Evolutionary conservation across 2,888 invertebrate species (phyloP).

Genomic region (Leptogaster cylindrica): DNA sequence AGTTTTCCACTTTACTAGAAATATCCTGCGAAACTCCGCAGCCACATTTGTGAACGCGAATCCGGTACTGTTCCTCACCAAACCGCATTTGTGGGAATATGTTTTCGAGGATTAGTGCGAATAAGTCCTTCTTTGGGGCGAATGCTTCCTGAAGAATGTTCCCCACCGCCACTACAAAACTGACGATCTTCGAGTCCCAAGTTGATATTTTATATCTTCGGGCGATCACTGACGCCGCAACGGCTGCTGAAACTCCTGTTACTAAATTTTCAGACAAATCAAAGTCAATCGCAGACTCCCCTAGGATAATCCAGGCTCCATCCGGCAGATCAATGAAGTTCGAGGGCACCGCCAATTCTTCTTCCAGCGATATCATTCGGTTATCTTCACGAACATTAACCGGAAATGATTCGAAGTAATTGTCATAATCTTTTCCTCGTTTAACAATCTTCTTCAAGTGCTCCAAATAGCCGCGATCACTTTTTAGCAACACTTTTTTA

Average conservation of each 20-base stretch:
- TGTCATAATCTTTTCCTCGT: slow-evolving; percentile 56
- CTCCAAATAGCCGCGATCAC: slow-evolving; percentile 55
- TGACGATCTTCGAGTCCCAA: slow-evolving; percentile 68
- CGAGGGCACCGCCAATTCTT: slow-evolving; percentile 66
- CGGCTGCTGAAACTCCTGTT: slow-evolving; percentile 60
- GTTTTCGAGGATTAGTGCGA: slow-evolving; percentile 61
- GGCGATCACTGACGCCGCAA: slow-evolving; percentile 64
- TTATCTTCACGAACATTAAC: slow-evolving; percentile 42
- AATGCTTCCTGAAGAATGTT: slow-evolving; percentile 55
- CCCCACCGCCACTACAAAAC: slow-evolving; percentile 66
- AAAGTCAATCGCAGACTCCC: slow-evolving; percentile 60
- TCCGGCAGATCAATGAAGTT: slow-evolving; percentile 70
- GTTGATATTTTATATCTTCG: slow-evolving; percentile 65
- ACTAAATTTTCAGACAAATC: slow-evolving; percentile 50
- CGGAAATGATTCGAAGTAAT: slow-evolving; percentile 51
- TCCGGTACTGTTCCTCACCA: slow-evolving; percentile 65
- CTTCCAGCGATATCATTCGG: slow-evolving; percentile 55
- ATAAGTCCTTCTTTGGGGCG: slow-evolving; percentile 54
- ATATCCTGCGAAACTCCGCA: slow-evolving; percentile 62
- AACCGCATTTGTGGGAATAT: slow-evolving; percentile 69
- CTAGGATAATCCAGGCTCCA: slow-evolving; percentile 66
- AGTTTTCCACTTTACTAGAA: slow-evolving; percentile 60
- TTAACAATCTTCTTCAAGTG: slow-evolving; percentile 53
- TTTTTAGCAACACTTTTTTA: slow-evolving; percentile 53
- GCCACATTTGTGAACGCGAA: slow-evolving; percentile 64